Conservation (phyloP, 2,797 vertebrate species). For the Hypotaenidia okinawae region DNA sequence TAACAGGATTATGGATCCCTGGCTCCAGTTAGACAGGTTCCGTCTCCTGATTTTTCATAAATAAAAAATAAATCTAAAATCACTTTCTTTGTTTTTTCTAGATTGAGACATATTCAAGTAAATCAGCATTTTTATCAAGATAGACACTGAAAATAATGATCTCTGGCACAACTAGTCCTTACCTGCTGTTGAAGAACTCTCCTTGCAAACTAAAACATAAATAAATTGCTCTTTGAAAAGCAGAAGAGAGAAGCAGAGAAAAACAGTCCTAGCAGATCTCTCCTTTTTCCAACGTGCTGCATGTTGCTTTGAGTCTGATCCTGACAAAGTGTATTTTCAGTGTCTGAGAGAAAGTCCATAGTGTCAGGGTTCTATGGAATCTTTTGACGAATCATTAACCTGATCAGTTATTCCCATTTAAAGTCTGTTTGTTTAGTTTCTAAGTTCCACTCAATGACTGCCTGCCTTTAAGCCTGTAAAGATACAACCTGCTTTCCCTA, state of each 20-base stretch:
- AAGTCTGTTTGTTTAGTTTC: not conserved
- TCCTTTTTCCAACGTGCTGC: not conserved
- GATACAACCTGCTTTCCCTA: not conserved
- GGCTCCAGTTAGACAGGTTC: not conserved
- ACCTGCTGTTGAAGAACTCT: not conserved
- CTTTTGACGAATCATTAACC: not conserved
- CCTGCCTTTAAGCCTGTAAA: not conserved
- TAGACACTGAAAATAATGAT: not conserved
- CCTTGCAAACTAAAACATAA: not conserved
- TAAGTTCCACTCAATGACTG: not conserved
- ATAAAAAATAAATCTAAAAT: not conserved
- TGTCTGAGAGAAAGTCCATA: not conserved
- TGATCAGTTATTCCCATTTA: not conserved
- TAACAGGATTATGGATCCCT: not conserved
- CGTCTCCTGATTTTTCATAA: not conserved
- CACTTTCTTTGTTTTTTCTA: not conserved
- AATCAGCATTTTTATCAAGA: not conserved
- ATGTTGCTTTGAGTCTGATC: not conserved
- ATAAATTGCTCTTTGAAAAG: not conserved
- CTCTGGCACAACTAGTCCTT: not conserved
- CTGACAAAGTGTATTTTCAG: not conserved
- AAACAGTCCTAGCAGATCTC: not conserved
- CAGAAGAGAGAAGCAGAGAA: not conserved
- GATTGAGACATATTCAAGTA: not conserved
- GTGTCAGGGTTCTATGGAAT: not conserved